These are phyloP conservation scores for Ptilonorhynchus violaceus DNA, from an alignment of 2,113 vertebrate genomes.

Conservation along the genomic window DNA sequence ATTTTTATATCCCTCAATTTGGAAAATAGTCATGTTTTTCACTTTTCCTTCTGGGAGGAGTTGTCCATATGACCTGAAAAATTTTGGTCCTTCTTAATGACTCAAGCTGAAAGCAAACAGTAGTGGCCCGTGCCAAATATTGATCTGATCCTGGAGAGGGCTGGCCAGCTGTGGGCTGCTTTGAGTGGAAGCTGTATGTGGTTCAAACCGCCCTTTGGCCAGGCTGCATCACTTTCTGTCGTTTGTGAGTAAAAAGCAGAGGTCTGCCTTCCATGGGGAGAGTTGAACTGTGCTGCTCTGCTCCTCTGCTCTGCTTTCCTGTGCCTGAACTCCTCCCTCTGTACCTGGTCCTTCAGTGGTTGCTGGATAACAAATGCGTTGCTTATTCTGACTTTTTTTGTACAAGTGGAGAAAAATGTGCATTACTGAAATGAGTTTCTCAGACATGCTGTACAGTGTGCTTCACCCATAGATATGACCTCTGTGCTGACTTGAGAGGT, in stretches of 20 bases:
- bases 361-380: rapidly evolving
- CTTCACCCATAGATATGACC: background rate
- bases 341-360: background rate
- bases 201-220: background rate
- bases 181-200: background rate
- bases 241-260: background rate
- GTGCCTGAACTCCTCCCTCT: background rate
- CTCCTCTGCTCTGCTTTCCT: background rate
- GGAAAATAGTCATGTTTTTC: background rate
- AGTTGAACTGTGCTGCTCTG: rapidly evolving
- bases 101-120: background rate
- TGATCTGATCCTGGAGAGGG: background rate
- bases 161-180: background rate
- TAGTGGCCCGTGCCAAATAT: background rate
- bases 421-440: background rate
- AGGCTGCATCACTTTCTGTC: background rate
- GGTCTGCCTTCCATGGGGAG: background rate
- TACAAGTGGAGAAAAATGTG: background rate
- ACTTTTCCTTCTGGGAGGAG: background rate
- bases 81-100: background rate
- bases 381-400: background rate
- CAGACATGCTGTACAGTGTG: background rate
- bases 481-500: background rate
- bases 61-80: background rate
- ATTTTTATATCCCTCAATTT: background rate